phyloP scores from a whole-genome alignment of 2,888 invertebrate species.

The Heliconius cydno region DNA sequence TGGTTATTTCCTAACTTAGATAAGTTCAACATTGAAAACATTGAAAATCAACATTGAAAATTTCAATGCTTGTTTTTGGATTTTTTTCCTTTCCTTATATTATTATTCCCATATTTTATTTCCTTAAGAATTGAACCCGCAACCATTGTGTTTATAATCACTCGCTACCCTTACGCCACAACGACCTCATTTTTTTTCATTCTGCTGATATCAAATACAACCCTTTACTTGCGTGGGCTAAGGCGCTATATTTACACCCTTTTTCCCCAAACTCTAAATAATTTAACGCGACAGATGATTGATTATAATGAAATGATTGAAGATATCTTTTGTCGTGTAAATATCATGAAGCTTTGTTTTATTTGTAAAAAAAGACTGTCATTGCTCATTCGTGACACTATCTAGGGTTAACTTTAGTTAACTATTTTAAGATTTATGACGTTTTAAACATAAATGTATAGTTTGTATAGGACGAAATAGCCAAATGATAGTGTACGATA shows the following conservation, averaged over 20 bases:
- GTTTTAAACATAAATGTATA: neutral
- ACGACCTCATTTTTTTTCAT: conserved; percentile 49
- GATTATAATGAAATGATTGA: conserved; percentile 26
- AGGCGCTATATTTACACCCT: neutral
- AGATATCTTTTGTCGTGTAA: conserved; percentile 8
- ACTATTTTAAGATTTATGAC: neutral
- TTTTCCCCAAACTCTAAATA: conserved; percentile 1
- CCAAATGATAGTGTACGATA: too few relatives aligned
- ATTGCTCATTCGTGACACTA: neutral
- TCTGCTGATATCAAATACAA: conserved; percentile 61
- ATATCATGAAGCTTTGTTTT: conserved; percentile 6
- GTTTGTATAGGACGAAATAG: neutral
- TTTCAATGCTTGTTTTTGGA: neutral
- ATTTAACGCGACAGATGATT: conserved; percentile 19
- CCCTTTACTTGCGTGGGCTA: conserved; percentile 54
- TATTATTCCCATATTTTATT: too few relatives aligned
- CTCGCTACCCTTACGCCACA: too few relatives aligned
- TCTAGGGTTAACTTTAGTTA: neutral
- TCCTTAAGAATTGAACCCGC: too few relatives aligned
- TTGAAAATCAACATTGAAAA: neutral
- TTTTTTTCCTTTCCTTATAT: too few relatives aligned
- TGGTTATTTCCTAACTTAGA: neutral
- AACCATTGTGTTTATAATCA: too few relatives aligned
- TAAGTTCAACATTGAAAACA: neutral
- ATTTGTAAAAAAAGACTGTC: conserved; percentile 3